Evolutionary conservation across 2,113 vertebrate species (phyloP).

Genomic region (Salvelinus fontinalis): DNA sequence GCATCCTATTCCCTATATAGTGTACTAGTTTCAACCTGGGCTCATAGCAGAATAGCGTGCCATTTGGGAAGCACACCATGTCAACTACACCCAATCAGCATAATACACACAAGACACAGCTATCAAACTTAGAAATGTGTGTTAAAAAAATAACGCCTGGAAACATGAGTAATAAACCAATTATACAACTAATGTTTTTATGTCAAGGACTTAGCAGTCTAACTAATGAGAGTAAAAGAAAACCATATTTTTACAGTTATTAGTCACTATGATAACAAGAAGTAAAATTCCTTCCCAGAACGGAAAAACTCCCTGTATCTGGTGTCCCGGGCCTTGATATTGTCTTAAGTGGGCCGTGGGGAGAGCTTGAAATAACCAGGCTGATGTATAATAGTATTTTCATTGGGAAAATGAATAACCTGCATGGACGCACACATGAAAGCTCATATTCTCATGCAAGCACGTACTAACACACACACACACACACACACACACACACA

Average conservation of each 20-base stretch:
- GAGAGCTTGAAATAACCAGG: conserved; percentile 58
- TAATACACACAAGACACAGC: background rate
- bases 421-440: conserved; percentile 13
- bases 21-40: no score
- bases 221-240: conserved; percentile 54
- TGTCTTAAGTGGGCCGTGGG: conserved; percentile 66
- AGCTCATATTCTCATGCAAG: background rate
- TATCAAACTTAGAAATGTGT: background rate
- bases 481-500: no score
- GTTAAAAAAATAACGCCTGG: background rate
- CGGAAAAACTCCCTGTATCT: conserved; percentile 43
- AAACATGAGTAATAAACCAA: background rate
- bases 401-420: conserved; percentile 59
- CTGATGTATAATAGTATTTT: conserved; percentile 73
- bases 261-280: conserved; percentile 51
- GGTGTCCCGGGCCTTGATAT: conserved; percentile 58
- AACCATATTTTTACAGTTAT: conserved; percentile 42
- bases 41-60: no score
- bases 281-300: conserved; percentile 18
- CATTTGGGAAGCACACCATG: no score
- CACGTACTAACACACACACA: no score
- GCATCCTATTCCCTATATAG: no score
- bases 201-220: conserved; percentile 45
- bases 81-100: background rate
- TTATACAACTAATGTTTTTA: conserved; percentile 13